These are phyloP conservation scores for Solen grandis DNA, from an alignment of 1,140 invertebrate genomes.

Conservation along the genomic window DNA sequence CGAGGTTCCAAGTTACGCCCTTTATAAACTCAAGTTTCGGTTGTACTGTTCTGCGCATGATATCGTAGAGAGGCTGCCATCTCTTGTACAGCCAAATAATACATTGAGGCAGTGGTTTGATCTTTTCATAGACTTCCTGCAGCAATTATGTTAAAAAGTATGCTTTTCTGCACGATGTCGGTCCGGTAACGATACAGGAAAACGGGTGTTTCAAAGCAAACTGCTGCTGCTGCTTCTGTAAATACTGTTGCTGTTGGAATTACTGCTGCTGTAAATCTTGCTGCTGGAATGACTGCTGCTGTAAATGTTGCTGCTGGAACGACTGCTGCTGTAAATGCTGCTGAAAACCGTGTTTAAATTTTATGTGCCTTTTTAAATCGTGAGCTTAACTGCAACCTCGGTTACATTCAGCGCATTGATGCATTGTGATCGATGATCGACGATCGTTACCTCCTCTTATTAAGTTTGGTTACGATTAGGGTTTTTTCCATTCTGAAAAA, in stretches of 20 bases:
- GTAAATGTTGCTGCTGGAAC: neutral
- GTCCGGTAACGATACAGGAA: constrained; percentile 29
- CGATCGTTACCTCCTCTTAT: too few relatives aligned
- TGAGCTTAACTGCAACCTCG: constrained; percentile 8
- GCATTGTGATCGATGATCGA: too few relatives aligned
- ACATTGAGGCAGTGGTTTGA: too few relatives aligned
- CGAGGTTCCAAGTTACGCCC: constrained; percentile 30
- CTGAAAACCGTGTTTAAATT: constrained; percentile 16
- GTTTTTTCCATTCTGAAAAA: too few relatives aligned
- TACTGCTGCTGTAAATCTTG: constrained; percentile 4
- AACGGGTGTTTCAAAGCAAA: constrained; percentile 33
- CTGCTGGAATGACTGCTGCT: neutral
- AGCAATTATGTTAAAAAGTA: too few relatives aligned
- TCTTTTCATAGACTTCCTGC: too few relatives aligned
- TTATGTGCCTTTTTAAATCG: constrained; percentile 18
- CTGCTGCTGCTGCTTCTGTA: neutral
- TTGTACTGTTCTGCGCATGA: constrained; percentile 13
- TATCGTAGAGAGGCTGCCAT: constrained; percentile 43
- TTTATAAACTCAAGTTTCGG: constrained; percentile 23
- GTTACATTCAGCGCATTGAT: neutral
- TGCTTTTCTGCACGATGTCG: constrained; percentile 2
- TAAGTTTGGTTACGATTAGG: too few relatives aligned
- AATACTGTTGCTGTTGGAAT: neutral
- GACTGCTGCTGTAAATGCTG: neutral
- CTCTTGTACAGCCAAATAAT: constrained; percentile 43